phyloP scores from a whole-genome alignment of 2,797 vertebrate species.

The Chromis chromis region DNA sequence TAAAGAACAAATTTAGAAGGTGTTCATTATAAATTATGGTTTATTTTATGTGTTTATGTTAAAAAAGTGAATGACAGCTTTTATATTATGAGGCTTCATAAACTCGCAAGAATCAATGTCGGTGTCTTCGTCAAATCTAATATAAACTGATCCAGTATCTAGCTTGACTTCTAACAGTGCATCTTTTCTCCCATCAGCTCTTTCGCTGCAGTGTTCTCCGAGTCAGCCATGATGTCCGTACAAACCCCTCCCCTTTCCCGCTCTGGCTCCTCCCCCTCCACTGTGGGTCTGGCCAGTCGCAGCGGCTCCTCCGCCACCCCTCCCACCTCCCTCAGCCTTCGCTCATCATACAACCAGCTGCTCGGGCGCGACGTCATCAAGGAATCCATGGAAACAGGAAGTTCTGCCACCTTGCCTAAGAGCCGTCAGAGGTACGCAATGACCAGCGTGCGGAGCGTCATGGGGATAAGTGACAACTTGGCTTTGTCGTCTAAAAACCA shows the following conservation, averaged over 20 bases:
- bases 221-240: conserved; percentile 88
- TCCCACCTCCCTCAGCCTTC: conserved; percentile 93
- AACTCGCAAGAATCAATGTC: not conserved
- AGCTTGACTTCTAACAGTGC: not conserved
- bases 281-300: conserved; percentile 89
- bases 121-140: not conserved
- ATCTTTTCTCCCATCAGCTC: conserved; percentile 58
- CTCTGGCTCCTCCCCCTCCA: conserved; percentile 86
- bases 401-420: conserved; percentile 89
- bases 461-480: conserved; percentile 89
- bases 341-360: conserved; percentile 95
- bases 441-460: conserved; percentile 91
- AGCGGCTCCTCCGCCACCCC: conserved; percentile 84
- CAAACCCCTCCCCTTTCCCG: conserved; percentile 91
- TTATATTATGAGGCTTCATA: no score
- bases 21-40: not conserved
- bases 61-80: no score
- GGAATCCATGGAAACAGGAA: conserved; percentile 85
- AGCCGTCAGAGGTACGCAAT: conserved; percentile 93
- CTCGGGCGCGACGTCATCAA: conserved; percentile 90
- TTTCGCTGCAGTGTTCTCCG: conserved; percentile 72
- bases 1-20: not conserved
- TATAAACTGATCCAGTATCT: not conserved
- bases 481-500: conserved; percentile 76
- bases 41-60: no score